Conservation (phyloP, 2,888 invertebrate species). For the Protodeltote pygarga region DNA sequence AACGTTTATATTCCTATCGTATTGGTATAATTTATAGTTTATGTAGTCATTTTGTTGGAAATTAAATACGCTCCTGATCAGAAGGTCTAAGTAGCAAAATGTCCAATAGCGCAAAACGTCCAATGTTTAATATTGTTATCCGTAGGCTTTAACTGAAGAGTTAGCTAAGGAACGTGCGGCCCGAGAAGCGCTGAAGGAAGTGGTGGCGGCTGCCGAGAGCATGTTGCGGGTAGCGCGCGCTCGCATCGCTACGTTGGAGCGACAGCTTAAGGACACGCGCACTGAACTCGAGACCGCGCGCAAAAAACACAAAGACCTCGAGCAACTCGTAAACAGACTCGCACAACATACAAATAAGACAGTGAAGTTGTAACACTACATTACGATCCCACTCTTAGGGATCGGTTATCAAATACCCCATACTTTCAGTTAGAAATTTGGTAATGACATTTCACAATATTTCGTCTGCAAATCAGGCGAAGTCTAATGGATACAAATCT, state of each 20-base stretch:
- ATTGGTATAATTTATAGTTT: too few species aligned
- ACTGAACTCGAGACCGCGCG: constrained; percentile 66
- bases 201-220: constrained; percentile 73
- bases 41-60: too few species aligned
- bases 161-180: constrained; percentile 73
- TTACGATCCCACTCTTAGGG: constrained; percentile 49
- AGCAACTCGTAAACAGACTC: constrained; percentile 76
- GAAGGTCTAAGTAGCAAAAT: too few species aligned
- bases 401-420: constrained; percentile 20
- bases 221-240: constrained; percentile 78
- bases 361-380: constrained; percentile 67
- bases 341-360: constrained; percentile 56
- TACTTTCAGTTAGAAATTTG: constrained; percentile 5
- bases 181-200: constrained; percentile 71
- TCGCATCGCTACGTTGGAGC: constrained; percentile 72
- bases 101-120: too few species aligned
- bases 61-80: too few species aligned
- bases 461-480: neutral
- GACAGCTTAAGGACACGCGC: constrained; percentile 72
- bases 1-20: neutral
- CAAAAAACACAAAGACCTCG: constrained; percentile 77
- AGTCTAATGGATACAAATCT: neutral
- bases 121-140: neutral
- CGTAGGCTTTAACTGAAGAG: constrained; percentile 65
- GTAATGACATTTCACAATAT: neutral